These are phyloP conservation scores for Temnothorax rugatulus DNA, from an alignment of 2,888 invertebrate species.

Conservation along the genomic window DNA sequence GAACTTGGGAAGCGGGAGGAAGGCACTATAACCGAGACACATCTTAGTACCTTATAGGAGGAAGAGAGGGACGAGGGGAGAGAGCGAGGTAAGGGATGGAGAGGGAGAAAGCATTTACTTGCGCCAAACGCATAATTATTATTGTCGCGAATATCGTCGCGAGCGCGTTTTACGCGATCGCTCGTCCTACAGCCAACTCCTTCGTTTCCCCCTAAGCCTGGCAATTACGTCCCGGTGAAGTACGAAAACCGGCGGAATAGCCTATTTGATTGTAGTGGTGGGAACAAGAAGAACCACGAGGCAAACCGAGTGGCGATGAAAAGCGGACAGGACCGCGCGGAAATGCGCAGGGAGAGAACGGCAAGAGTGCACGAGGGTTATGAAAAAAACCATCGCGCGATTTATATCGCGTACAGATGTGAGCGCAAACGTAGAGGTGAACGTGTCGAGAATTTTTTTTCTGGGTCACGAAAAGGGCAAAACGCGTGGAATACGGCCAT, in stretches of 20 bases:
- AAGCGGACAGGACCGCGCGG: neutral
- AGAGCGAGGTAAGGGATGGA: neutral
- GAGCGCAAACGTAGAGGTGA: slow-evolving; percentile 6
- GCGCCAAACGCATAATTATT: slow-evolving; percentile 33
- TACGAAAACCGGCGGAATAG: slow-evolving; percentile 63
- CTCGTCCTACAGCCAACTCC: neutral
- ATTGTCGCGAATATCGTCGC: slow-evolving; percentile 13
- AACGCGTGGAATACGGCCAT: slow-evolving; percentile 17
- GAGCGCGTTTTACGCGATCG: slow-evolving; percentile 13
- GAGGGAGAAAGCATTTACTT: neutral
- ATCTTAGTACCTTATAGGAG: neutral
- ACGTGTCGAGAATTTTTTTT: slow-evolving; percentile 42
- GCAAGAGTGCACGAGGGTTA: slow-evolving; percentile 31
- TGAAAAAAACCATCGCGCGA: slow-evolving; percentile 46
- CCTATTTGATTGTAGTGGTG: slow-evolving; percentile 44
- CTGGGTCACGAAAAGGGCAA: neutral
- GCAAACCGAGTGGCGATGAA: slow-evolving; percentile 39
- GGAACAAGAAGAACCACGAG: slow-evolving; percentile 10
- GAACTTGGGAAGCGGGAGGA: slow-evolving; percentile 12
- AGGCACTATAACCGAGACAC: slow-evolving; percentile 14
- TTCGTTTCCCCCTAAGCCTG: slow-evolving; percentile 53
- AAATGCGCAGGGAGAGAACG: neutral
- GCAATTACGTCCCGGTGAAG: slow-evolving; percentile 70
- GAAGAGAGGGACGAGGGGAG: neutral
- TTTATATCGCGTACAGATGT: slow-evolving; percentile 50